These are phyloP conservation scores for Diloba caeruleocephala DNA, from an alignment of 2,888 invertebrate species.

Conservation along the genomic window DNA sequence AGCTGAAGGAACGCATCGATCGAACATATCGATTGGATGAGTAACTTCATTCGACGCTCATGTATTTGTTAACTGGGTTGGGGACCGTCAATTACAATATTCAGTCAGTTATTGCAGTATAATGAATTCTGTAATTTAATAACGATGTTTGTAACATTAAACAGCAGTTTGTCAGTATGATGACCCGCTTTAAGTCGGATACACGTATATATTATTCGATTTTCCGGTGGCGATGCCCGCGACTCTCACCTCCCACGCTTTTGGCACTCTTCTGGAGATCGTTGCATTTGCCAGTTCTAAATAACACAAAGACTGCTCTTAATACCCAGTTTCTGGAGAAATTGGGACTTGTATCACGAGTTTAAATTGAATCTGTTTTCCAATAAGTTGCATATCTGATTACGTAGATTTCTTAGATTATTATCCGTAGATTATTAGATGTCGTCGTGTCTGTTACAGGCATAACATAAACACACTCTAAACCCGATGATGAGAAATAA, in stretches of 20 bases:
- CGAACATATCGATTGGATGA: conserved; percentile 51
- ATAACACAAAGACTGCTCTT: conserved; percentile 83
- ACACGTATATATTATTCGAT: conserved; percentile 58
- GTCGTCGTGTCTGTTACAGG: background rate
- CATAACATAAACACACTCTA: background rate
- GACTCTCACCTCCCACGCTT: conserved; percentile 77
- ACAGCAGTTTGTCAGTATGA: conserved; percentile 33
- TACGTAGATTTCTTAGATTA: too few relatives aligned
- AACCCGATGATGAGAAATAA: too few relatives aligned
- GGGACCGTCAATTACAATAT: conserved; percentile 23
- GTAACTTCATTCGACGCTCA: conserved; percentile 53
- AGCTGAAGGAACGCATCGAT: conserved; percentile 35
- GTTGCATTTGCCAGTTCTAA: conserved; percentile 82
- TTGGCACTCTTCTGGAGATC: conserved; percentile 79
- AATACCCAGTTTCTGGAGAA: conserved; percentile 82
- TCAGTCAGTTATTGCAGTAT: conserved; percentile 12
- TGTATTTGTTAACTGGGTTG: conserved; percentile 53
- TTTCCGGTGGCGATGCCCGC: conserved; percentile 63
- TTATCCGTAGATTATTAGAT: too few relatives aligned
- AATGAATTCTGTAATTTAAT: conserved; percentile 27
- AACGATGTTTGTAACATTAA: conserved; percentile 26
- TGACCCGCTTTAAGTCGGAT: conserved; percentile 37
- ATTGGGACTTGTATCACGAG: conserved; percentile 58
- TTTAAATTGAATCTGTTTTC: conserved; percentile 45
- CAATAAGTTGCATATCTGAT: conserved; percentile 22